Base-by-base conservation (phyloP, 92 coral and sea anemone genomes). In the Epizoanthus stellaris region DNA sequence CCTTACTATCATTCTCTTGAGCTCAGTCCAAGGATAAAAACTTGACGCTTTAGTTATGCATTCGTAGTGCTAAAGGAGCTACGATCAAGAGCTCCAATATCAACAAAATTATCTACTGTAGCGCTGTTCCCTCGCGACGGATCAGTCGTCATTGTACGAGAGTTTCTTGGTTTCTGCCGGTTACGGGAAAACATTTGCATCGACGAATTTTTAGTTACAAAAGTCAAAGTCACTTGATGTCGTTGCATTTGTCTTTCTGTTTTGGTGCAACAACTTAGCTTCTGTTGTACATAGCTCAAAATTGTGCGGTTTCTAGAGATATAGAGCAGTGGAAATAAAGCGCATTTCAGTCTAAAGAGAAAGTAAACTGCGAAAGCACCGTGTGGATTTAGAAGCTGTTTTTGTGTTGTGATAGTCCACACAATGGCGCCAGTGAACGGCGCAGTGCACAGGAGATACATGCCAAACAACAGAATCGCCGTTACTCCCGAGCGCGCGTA, bases 261-360 rank as follows among this genome's bases (percentile, higher is more conserved):
- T 30, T 45, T 79, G 2, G 58, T 39, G 58, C 93, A 92, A 75
- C 88, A 85, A 52, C 53, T 56, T 23, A 92, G 43, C 54, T 86
- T 87, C 75, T 89, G 76, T 9, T 71, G 76, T 3, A 94, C 63
- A 69, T 64, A 85, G 39, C 72, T 75, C 40, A 88, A 16, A 54
- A 90, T 82, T 23, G 80, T 75, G 23, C 94, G 87, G 82, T 92
- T 94, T 77, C 98, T 87, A n/a, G 87, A 42, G 70, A 94, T 81
- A 69, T 94, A 94, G 3, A 94, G 80, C 4, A 94, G 19, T 0
- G 98, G 98, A 40, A 93, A 88, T 49, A 94, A 25, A 5, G 76
- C 69, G 36, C 93, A 93, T 81, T 90, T 93, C 0, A 94, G 89
- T 36, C 95, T 95, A 70, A 88, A 80, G 4, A 82, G 42, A 67